Evolutionary conservation across 2,888 invertebrate species (phyloP), one percentile per base, ranked within the genome.

Genomic region (Hydriomena furcata): DNA sequence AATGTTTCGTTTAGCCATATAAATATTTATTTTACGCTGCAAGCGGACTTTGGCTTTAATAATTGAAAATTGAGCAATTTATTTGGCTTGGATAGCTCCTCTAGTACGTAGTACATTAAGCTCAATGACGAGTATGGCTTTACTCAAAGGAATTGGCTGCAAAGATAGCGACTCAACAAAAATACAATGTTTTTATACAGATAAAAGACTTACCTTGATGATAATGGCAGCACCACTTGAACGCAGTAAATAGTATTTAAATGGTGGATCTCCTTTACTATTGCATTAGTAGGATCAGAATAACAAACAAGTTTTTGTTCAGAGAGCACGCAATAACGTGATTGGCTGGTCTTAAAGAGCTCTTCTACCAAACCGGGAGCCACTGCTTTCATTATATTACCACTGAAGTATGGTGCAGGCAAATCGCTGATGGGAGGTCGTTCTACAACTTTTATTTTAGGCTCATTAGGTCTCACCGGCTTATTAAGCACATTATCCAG

Each of bases 281-380:
- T 85, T 25, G 92, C 92, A 80, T 94, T 93, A 43, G 93, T 93
- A 60, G 94, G 94, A 70, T 96, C 96, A 3, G 93, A 85, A 66
- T 94, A 95, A 69, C 95, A 95, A 58, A 93, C 91, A 20, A 97
- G 84, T 69, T 94, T 94, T 32, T 94, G 93, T 59, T 95, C 94
- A 2, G 94, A 92, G 13, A 96, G 76, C 28, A 94, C 92, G 70
- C 94, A 95, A 81, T 93, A 94, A 30, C 95, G 91, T n/a, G 92
- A 92, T 55, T 94, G 94, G 68, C 95, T 93, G 73, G 96, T 95
- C 56, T 95, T 95, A 41, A 95, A 93, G 46, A 94, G 84, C 58
- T 94, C 94, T 61, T 94, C 94, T 1, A 94, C 94, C 0, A 93
- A 92, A 5, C 94, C 93, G 1, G 50, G 50, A 5, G 89, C 87